Base-by-base conservation (phyloP, 1,140 invertebrate genomes). In the Epicauta chinensis region DNA sequence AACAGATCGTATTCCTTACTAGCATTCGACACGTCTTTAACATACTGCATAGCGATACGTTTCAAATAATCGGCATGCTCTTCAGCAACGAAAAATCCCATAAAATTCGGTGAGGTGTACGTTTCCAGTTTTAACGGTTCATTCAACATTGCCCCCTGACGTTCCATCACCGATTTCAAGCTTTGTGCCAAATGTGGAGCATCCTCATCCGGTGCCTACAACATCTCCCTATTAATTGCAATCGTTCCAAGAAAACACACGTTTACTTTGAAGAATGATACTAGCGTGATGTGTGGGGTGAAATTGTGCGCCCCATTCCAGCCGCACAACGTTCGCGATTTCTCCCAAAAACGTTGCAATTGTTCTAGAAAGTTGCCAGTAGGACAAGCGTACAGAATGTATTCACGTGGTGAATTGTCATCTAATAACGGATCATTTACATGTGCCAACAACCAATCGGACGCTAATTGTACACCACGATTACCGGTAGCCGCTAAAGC, bases 271-370 rank as follows among this genome's bases (percentile, higher is more conserved):
- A 93, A 93, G 70, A 89, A 91, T 7, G 89, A 86, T 34, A 90
- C 86, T 30, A 95, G 74, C 9, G 91, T 94, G 56, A 95, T 87
- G 66, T 95, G 91, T 2, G 91, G 91, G 32, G 89, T 82, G 68
- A 83, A 91, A 69, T 91, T 89, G 63, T 92, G 90, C 6, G 89
- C 89, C 15, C 89, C 88, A 73, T 94, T 93, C 85, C 89, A 90
- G 23, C 84, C 85, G 68, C 81, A 83, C 3, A 81, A 69, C 44
- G 76, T 70, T 59, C 82, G 79, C n/a, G 87, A 88, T 60, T 87
- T 85, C 1, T 81, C 74, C 86, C 87, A 93, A 69, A 91, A 93
- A 44, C 79, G 74, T 37, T 81, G 77, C 9, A 94, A 69, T 60
- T 87, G 82, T 37, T 83, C 76, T 13, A 82, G 73, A 40, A 90